Evolutionary conservation across 2,797 vertebrate genomes (phyloP).

Genomic region (Fringilla coelebs): DNA sequence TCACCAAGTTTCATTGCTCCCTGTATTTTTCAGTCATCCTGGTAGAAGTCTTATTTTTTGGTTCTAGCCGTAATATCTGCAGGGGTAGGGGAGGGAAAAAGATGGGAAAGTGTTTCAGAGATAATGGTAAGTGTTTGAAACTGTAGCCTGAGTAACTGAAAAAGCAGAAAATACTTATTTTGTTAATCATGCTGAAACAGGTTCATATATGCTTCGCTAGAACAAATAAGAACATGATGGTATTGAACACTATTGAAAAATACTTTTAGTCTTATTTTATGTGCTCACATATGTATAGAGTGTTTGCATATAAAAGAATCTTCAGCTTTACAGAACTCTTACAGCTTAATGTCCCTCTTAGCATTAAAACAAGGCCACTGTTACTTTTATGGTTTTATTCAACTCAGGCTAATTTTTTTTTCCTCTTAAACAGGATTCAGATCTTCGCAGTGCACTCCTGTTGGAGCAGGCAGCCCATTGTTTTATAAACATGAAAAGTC

Average conservation of each 20-base stretch:
- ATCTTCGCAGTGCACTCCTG: slow-evolving; percentile 93
- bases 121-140: slow-evolving; percentile 34
- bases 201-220: neutral
- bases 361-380: neutral
- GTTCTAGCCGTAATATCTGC: slow-evolving; percentile 33
- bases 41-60: slow-evolving; percentile 57
- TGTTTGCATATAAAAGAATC: neutral
- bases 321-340: neutral
- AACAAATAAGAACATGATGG: neutral
- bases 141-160: slow-evolving; percentile 42
- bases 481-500: slow-evolving; percentile 96
- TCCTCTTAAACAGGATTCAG: slow-evolving; percentile 84
- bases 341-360: neutral
- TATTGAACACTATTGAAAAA: neutral
- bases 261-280: neutral
- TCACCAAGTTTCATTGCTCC: neutral
- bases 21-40: neutral
- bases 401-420: slow-evolving; percentile 16
- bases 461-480: slow-evolving; percentile 97
- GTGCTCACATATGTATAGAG: neutral
- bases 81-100: slow-evolving; percentile 8
- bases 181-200: neutral
- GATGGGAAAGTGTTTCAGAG: slow-evolving; percentile 60
- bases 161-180: slow-evolving; percentile 29
- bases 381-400: neutral